Evolutionary conservation across 2,113 vertebrate genomes (phyloP), one percentile per base, ranked within the genome.

Genomic region (Puma concolor): DNA sequence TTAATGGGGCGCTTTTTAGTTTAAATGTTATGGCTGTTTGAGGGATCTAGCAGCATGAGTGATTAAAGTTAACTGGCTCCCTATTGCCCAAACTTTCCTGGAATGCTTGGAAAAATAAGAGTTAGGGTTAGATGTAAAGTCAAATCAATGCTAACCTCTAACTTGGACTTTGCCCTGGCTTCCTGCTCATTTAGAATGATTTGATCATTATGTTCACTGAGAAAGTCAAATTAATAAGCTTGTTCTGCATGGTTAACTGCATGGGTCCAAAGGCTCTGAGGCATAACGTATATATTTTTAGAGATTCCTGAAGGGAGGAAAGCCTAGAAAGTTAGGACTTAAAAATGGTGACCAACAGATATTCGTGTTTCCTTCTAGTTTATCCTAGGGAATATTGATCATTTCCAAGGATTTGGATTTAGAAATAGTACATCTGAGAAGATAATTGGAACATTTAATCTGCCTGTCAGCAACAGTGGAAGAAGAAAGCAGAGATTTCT

Each of bases 151-250:
- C 17, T 67, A 16, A 48, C 23, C 27, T 66, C 41, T 38, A 29
- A 6, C 67, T 74, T 27, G 31, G 76, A 66, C 69, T 95, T 95
- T 50, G 19, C n/a, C 84, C 41, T 90, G 60, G 67, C 88, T 31
- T 94, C 27, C 60, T 94, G 93, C 63, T 54, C 41, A 27, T 79
- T 88, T 44, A 54, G 25, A 27, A 71, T 74, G 54, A 92, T 74
- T 93, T 54, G 38, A 74, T 97, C 94, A 57, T 84, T 94, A 79
- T 67, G 52, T 88, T 97, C 19, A 0, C 84, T 54, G 33, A 88
- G 48, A 83, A 95, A 95, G 48, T 82, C 80, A 79, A 88, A 92
- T 91, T 95, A 97, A 96, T 83, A 82, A 91, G 85, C 77, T 50
- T 76, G n/a, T 74, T 89, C 72, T 89, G 27, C 29, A 4, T 93